Evolutionary conservation across 2,797 vertebrate genomes (phyloP).

Genomic region (Varecia variegata): DNA sequence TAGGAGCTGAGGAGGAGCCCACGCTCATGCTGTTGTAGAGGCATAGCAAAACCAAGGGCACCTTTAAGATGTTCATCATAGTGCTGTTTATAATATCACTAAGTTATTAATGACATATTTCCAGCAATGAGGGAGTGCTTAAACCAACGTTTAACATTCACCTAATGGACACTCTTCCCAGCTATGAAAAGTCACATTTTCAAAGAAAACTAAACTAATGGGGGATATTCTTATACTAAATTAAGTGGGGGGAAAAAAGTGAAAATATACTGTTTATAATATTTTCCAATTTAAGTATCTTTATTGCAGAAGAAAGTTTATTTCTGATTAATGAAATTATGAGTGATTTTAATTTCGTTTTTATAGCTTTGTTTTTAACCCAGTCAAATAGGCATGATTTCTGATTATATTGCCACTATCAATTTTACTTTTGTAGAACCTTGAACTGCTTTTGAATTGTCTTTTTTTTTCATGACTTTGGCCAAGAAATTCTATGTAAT

Average conservation of each 20-base stretch:
- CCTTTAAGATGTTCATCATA: not conserved
- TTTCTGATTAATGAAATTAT: not conserved
- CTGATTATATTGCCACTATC: not conserved
- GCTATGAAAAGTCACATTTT: not conserved
- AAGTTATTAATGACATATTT: not conserved
- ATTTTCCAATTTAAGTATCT: not conserved
- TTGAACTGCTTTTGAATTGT: not conserved
- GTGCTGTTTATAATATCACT: not conserved
- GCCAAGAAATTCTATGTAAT: not conserved
- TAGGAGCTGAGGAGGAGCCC: not conserved
- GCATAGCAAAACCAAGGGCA: not conserved
- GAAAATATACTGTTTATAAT: not conserved
- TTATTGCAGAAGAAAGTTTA: not conserved
- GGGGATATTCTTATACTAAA: not conserved
- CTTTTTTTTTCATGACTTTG: not conserved
- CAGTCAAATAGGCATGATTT: not conserved
- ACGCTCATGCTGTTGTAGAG: not conserved
- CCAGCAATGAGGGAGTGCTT: not conserved
- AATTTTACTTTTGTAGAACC: not conserved
- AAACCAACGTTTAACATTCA: not conserved
- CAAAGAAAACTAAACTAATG: not conserved
- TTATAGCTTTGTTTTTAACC: not conserved
- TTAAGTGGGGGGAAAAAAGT: not conserved
- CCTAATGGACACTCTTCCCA: not conserved
- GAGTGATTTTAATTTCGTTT: conserved; percentile 37